These are phyloP conservation scores for Phyllostomus discolor DNA, from an alignment of 2,113 vertebrate genomes.

Conservation along the genomic window DNA sequence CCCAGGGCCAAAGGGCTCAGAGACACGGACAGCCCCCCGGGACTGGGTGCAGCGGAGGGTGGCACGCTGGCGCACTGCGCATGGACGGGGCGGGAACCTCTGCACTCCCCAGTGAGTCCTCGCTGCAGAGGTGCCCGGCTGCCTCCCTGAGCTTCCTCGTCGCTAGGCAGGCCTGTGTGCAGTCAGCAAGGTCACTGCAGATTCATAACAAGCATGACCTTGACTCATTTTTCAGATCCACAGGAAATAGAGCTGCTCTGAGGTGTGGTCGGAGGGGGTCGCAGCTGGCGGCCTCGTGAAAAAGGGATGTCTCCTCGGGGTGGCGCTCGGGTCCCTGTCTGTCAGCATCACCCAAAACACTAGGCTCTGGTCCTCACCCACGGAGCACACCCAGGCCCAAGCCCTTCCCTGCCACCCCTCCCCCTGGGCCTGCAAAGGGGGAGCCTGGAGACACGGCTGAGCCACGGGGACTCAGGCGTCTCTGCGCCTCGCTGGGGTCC, in stretches of 20 bases:
- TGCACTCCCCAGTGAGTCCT: background rate
- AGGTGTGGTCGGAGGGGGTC: background rate
- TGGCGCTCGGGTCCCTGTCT: rapidly evolving
- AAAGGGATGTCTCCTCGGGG: rapidly evolving
- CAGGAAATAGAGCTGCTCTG: rapidly evolving
- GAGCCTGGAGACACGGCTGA: too few relatives aligned
- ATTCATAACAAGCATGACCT: background rate
- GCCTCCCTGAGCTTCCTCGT: background rate
- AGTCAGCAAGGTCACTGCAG: rapidly evolving
- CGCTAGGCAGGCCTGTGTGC: background rate
- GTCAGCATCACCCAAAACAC: background rate
- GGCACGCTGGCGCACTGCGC: rapidly evolving
- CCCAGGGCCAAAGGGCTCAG: background rate
- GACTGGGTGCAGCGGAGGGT: background rate
- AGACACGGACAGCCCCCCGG: too few relatives aligned
- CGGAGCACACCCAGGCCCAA: too few relatives aligned
- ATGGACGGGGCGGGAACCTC: background rate
- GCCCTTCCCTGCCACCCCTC: background rate
- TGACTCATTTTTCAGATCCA: background rate
- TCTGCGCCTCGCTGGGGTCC: background rate
- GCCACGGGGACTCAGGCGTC: rapidly evolving
- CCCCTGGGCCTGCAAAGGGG: background rate
- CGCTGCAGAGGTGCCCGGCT: too few relatives aligned
- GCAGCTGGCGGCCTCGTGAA: background rate
- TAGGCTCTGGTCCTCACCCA: rapidly evolving